Conservation (phyloP, 2,113 vertebrate species). For the Entelurus aequoreus region DNA sequence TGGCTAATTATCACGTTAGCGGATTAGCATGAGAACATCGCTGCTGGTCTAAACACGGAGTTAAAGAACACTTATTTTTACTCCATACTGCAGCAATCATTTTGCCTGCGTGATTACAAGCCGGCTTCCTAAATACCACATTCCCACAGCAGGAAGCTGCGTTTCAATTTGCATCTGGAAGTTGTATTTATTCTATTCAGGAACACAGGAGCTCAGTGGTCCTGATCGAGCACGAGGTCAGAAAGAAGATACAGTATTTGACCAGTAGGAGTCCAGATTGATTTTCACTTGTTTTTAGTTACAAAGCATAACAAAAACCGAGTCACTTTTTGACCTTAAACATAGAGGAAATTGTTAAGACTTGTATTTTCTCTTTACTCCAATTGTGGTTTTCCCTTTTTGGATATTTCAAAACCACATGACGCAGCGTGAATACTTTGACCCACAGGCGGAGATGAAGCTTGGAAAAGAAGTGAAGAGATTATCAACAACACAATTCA, state of each 20-base stretch:
- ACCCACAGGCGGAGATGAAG: not conserved
- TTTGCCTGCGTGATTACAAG: constrained; percentile 1
- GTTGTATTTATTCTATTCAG: not conserved
- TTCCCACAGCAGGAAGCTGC: not conserved
- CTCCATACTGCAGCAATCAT: not conserved
- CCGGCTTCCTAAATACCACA: not conserved
- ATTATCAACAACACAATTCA: not conserved
- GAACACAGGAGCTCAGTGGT: not conserved
- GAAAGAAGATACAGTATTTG: not conserved
- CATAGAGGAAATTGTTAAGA: not conserved
- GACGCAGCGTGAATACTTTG: not conserved
- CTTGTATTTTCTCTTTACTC: not conserved
- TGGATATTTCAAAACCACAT: not conserved
- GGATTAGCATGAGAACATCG: constrained; percentile 22
- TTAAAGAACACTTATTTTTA: not conserved
- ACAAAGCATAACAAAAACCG: not conserved
- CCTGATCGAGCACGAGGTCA: not conserved
- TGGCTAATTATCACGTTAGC: constrained; percentile 25
- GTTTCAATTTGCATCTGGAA: not conserved
- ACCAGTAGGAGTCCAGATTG: not conserved
- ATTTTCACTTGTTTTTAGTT: too few relatives aligned
- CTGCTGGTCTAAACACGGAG: not conserved
- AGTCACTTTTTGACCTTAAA: not conserved
- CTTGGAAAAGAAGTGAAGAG: not conserved
- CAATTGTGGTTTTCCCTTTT: not conserved